These are phyloP conservation scores for Gibbula magus DNA, from an alignment of 2,888 invertebrate species.

Conservation along the genomic window DNA sequence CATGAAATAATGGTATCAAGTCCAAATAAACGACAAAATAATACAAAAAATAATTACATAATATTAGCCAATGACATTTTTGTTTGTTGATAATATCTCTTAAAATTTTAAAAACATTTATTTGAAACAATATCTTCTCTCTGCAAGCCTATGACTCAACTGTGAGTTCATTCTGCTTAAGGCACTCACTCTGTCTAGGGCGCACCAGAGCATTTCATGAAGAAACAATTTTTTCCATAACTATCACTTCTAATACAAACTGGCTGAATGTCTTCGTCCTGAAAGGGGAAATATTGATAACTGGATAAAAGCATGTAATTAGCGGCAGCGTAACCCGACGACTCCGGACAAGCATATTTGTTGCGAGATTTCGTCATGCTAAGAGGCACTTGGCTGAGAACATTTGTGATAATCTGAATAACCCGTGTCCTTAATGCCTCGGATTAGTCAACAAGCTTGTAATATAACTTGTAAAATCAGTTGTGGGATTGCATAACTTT, in stretches of 20 bases:
- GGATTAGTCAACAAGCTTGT: not conserved
- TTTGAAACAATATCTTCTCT: no score
- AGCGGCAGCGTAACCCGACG: not conserved
- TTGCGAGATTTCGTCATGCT: not conserved
- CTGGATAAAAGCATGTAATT: not conserved
- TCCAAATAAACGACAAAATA: no score
- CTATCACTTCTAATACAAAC: not conserved
- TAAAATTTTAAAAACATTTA: no score
- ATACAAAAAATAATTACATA: no score
- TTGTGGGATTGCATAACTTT: not conserved
- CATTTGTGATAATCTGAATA: not conserved
- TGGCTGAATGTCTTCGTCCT: not conserved
- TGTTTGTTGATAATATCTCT: no score
- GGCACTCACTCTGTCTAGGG: no score
- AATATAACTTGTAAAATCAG: constrained; percentile 9
- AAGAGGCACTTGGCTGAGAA: not conserved
- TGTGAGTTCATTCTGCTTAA: no score
- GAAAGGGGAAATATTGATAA: constrained; percentile 13
- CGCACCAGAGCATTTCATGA: not conserved
- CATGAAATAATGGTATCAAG: no score
- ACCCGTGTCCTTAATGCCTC: not conserved
- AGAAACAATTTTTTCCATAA: not conserved
- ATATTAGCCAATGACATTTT: no score
- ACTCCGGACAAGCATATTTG: not conserved
- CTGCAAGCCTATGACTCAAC: no score